These are phyloP conservation scores for Pelochelys cantorii DNA, from an alignment of 2,797 vertebrate genomes.

Conservation along the genomic window DNA sequence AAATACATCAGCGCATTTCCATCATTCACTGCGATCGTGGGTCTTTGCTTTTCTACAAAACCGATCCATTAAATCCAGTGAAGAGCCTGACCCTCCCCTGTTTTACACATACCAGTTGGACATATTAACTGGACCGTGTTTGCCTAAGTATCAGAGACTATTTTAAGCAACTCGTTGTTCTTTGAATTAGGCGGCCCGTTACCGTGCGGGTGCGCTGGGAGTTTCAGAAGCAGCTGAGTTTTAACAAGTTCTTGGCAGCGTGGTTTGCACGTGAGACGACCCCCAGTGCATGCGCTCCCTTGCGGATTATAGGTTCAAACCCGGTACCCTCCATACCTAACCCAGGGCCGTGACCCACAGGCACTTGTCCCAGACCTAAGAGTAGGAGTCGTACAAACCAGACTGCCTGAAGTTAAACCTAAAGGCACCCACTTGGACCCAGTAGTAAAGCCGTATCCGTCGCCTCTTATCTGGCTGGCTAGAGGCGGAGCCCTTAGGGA, in stretches of 20 bases:
- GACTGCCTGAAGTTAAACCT: too few relatives aligned
- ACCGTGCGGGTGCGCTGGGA: background rate
- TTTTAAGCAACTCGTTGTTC: background rate
- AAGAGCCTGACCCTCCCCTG: background rate
- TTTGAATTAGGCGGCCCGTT: background rate
- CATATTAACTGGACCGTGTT: background rate
- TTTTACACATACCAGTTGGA: background rate
- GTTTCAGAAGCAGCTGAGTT: background rate
- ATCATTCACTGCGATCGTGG: background rate
- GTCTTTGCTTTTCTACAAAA: background rate
- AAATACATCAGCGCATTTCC: background rate
- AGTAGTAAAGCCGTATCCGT: background rate
- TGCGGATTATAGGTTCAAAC: too few relatives aligned
- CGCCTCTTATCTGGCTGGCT: background rate
- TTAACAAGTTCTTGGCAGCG: background rate
- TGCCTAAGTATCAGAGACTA: background rate
- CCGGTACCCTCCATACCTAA: background rate
- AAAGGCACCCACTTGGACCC: constrained; percentile 4
- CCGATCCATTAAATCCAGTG: too few relatives aligned
- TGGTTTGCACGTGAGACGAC: too few relatives aligned
- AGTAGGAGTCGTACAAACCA: background rate
- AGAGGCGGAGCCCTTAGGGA: background rate
- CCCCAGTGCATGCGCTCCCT: too few relatives aligned
- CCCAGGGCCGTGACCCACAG: too few relatives aligned
- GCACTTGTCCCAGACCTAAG: too few relatives aligned